Base-by-base conservation (phyloP, 2,113 vertebrate genomes). In the Perognathus longimembris region DNA sequence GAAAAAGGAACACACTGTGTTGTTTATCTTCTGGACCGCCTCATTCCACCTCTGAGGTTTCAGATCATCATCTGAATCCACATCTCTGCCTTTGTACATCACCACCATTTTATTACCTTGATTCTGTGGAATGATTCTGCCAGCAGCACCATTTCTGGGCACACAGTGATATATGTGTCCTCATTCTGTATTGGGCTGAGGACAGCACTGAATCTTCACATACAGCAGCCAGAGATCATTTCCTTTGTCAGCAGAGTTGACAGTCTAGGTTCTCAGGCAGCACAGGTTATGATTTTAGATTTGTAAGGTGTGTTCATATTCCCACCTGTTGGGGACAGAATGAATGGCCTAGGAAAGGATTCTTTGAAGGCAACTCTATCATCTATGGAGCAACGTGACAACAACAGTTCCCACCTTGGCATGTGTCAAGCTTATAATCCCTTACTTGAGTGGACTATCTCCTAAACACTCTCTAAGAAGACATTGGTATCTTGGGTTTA, bases 321-420 rank as follows among this genome's bases (percentile, higher is more conserved):
- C 0, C 45, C 30, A 64, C n/a, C 36, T 30, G 4, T 59, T 63
- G 64, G 17, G 9, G 50, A 54, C 42, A 21, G 50, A 69, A 78
- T 70, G 9, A 15, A 9, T 42, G 26, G 38, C 42, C 66, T 26
- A 64, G 40, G 63, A 45, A 1, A 76, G 36, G 69, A 85, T 32
- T 79, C 40, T 61, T 63, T 36, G 36, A 71, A 88, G 30, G 7
- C 17, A 75, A 40, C 4, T 6, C 18, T 64, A 10, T 42, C n/a
- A 36, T 0, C 0, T 24, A 11, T 18, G 7, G 42, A 63, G 22
- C n/a, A 20, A 30, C 2, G 66, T 54, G 7, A 24, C 11, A 36
- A 69, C 0, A 2, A 18, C 0, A 7, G 7, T 22, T 45, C 67
- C 50, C n/a, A 11, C 4, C 5, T 6, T 24, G 7, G 14, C n/a